Conservation (phyloP, 2,113 vertebrate genomes). For the Talpa occidentalis region DNA sequence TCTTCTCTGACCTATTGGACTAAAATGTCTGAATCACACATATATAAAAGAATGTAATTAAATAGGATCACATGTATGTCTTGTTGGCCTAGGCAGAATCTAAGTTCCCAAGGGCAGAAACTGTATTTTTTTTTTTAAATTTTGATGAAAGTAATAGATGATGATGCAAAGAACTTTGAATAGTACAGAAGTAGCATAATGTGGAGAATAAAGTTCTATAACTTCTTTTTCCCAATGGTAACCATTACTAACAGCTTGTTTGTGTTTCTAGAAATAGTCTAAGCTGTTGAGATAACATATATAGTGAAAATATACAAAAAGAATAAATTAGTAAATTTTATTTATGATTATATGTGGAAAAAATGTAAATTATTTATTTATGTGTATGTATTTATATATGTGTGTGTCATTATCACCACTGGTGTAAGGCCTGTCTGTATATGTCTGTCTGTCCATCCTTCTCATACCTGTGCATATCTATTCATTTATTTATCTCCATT, state of each 20-base stretch:
- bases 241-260: neutral
- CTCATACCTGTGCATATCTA: neutral
- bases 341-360: neutral
- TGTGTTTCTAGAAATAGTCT: constrained; percentile 3
- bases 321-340: neutral
- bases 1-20: neutral
- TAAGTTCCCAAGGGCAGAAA: neutral
- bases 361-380: neutral
- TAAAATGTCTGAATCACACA: neutral
- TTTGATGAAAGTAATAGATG: neutral
- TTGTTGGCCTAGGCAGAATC: neutral
- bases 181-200: neutral
- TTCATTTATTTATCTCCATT: neutral
- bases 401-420: neutral
- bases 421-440: neutral
- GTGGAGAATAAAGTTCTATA: neutral
- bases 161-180: neutral
- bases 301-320: neutral
- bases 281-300: neutral
- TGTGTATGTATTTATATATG: neutral
- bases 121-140: neutral
- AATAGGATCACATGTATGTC: neutral
- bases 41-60: constrained; percentile 1
- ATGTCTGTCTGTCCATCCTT: neutral
- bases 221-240: neutral